These are phyloP conservation scores for Platyrinchus mystaceus DNA, from an alignment of 2,797 vertebrate genomes.

Conservation along the genomic window DNA sequence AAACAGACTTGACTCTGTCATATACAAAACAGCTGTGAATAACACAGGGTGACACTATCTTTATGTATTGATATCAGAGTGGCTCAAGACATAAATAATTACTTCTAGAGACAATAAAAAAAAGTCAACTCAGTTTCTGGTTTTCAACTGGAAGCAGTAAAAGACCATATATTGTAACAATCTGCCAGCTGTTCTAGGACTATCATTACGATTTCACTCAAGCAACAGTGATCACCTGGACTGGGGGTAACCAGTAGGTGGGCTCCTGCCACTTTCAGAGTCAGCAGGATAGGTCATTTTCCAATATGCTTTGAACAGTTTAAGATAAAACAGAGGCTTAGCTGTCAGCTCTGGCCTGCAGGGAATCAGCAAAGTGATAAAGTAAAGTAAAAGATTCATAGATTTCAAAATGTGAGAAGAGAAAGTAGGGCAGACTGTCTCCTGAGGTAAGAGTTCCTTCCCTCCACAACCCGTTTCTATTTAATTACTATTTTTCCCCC, in stretches of 20 bases:
- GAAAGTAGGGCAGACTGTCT: constrained; percentile 48
- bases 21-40: neutral
- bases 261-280: neutral
- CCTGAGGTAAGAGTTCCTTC: constrained; percentile 22
- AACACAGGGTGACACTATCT: neutral
- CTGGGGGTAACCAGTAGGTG: neutral
- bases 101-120: neutral
- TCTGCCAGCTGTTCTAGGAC: neutral
- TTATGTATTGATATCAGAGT: neutral
- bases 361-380: constrained; percentile 37
- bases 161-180: neutral
- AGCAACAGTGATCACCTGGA: neutral
- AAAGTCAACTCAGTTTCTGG: neutral
- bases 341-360: constrained; percentile 37
- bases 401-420: constrained; percentile 43
- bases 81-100: neutral
- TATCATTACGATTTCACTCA: neutral
- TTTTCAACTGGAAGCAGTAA: neutral
- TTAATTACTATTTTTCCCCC: constrained; percentile 19
- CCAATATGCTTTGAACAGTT: constrained; percentile 25
- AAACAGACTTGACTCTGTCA: neutral
- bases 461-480: neutral
- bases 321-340: constrained; percentile 48
- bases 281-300: constrained; percentile 18
- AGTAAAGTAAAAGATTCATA: constrained; percentile 57